These are phyloP conservation scores for Lysandra bellargus DNA, from an alignment of 2,888 invertebrate genomes.

Conservation along the genomic window DNA sequence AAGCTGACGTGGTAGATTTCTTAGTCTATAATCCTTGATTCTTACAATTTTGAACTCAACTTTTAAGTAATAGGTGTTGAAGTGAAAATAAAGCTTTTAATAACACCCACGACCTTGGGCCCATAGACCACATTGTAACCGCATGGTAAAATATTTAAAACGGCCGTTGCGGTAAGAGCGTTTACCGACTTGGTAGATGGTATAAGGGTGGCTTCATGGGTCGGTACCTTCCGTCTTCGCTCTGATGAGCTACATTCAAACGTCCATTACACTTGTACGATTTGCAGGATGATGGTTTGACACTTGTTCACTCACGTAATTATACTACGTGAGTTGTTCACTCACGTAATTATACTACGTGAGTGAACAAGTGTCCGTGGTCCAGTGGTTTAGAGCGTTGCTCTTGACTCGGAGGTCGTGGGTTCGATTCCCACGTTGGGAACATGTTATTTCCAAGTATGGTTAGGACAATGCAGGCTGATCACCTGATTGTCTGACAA, in stretches of 20 bases:
- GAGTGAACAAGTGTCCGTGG: too few relatives aligned
- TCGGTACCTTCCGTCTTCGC: slow-evolving; percentile 36
- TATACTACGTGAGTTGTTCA: neutral
- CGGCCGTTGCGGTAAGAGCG: slow-evolving; percentile 36
- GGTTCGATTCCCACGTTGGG: too few relatives aligned
- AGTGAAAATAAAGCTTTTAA: neutral
- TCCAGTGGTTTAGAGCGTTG: too few relatives aligned
- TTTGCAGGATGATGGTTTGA: neutral
- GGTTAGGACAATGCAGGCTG: too few relatives aligned
- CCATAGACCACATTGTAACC: neutral
- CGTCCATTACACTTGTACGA: neutral
- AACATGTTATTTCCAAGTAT: too few relatives aligned
- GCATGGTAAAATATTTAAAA: slow-evolving; percentile 19
- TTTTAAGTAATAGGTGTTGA: neutral
- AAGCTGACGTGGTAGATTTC: neutral
- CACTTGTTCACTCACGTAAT: neutral
- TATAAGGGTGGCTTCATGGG: slow-evolving; percentile 40
- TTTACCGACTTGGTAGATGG: slow-evolving; percentile 37
- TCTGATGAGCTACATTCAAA: slow-evolving; percentile 33
- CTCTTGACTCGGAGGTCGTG: too few relatives aligned
- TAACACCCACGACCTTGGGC: neutral
- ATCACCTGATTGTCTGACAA: too few relatives aligned
- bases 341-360: neutral
- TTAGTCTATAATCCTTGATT: neutral
- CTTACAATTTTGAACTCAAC: too few relatives aligned